Evolutionary conservation across 2,113 vertebrate species (phyloP).

Genomic region (Colius striatus): DNA sequence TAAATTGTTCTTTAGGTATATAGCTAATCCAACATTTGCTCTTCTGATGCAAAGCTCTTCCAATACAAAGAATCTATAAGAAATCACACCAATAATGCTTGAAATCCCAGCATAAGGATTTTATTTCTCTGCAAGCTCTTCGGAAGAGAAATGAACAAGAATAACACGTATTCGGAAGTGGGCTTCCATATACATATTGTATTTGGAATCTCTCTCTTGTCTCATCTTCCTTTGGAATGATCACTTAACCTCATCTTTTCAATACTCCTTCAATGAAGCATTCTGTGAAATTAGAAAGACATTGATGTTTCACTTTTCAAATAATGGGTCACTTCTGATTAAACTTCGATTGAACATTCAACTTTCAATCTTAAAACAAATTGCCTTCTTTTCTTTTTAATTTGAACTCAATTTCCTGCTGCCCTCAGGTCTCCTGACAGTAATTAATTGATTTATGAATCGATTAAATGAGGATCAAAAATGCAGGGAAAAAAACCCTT

Average conservation of each 20-base stretch:
- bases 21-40: not conserved
- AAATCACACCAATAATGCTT: not conserved
- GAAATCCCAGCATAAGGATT: not conserved
- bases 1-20: not conserved
- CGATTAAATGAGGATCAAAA: slow-evolving; percentile 47
- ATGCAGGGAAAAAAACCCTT: not conserved
- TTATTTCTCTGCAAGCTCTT: not conserved
- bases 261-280: slow-evolving; percentile 56
- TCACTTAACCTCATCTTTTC: slow-evolving; percentile 32
- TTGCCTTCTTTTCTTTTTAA: slow-evolving; percentile 71
- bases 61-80: not conserved
- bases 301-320: slow-evolving; percentile 70
- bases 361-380: slow-evolving; percentile 75
- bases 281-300: slow-evolving; percentile 70
- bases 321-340: slow-evolving; percentile 77
- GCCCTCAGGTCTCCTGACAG: slow-evolving; percentile 51
- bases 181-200: not conserved
- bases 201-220: not conserved
- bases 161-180: not conserved
- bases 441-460: slow-evolving; percentile 80
- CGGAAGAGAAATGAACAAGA: not conserved
- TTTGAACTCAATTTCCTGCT: slow-evolving; percentile 70
- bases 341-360: slow-evolving; percentile 74
- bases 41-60: not conserved
- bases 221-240: slow-evolving; percentile 23